Evolutionary conservation across 2,888 invertebrate species (phyloP).

Genomic region (Atherix ibis): DNA sequence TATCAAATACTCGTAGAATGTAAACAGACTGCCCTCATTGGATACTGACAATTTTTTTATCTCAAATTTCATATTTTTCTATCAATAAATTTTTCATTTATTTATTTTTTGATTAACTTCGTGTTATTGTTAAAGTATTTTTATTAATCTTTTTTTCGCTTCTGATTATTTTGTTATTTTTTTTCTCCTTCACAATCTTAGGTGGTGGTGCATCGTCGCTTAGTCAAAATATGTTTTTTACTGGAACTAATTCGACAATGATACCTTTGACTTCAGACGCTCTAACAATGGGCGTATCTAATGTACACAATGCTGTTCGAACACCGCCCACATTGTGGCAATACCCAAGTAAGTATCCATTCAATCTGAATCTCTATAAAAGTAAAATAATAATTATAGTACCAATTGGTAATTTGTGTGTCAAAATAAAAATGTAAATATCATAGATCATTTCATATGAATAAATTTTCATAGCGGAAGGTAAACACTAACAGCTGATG

Average conservation of each 20-base stretch:
- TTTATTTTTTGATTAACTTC: constrained; percentile 1
- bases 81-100: no score
- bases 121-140: neutral
- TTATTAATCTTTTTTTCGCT: constrained; percentile 1
- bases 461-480: no score
- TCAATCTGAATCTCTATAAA: no score
- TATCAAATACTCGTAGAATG: no score
- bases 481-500: no score
- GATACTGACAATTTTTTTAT: no score
- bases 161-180: constrained; percentile 2
- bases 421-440: no score
- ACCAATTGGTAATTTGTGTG: no score
- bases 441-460: no score
- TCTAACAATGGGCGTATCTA: constrained; percentile 14
- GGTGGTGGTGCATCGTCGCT: constrained; percentile 15
- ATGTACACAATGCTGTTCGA: constrained; percentile 29
- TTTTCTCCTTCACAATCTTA: constrained; percentile 5
- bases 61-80: no score
- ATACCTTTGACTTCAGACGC: constrained; percentile 15
- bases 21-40: no score
- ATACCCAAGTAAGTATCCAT: constrained; percentile 53
- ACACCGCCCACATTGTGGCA: constrained; percentile 63
- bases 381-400: no score
- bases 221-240: constrained; percentile 17
- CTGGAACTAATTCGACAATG: constrained; percentile 16